phyloP scores from a whole-genome alignment of 2,113 vertebrate species.

The Lepisosteus osseus region DNA sequence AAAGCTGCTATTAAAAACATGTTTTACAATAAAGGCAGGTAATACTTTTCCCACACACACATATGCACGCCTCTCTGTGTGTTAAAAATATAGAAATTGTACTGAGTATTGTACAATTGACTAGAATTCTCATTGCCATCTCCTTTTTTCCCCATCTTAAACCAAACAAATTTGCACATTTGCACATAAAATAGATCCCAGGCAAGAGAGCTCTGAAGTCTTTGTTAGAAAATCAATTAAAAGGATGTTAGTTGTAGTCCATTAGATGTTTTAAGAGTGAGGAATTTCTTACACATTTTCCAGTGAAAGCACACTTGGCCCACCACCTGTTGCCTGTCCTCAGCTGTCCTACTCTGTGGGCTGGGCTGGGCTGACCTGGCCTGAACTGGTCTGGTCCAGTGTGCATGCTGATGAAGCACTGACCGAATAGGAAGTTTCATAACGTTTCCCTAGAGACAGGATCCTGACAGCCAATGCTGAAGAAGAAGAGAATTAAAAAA shows the following conservation, averaged over 20 bases:
- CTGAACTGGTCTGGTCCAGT: not conserved
- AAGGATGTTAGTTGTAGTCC: not conserved
- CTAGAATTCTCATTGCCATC: conserved; percentile 22
- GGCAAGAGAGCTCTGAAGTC: not conserved
- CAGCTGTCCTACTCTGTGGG: not conserved
- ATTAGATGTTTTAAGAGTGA: not conserved
- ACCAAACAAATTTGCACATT: conserved; percentile 31
- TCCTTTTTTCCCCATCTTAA: conserved; percentile 22
- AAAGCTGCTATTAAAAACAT: conserved; percentile 46
- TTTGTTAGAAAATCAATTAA: conserved; percentile 5
- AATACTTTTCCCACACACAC: conserved; percentile 1
- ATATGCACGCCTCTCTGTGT: conserved; percentile 11
- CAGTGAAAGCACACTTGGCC: not conserved
- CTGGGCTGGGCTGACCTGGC: not conserved
- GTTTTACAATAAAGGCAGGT: conserved; percentile 8
- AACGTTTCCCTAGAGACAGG: conserved; percentile 15
- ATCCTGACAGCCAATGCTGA: not conserved
- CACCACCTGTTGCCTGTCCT: not conserved
- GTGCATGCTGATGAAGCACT: not conserved
- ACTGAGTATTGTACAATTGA: not conserved
- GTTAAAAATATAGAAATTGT: conserved; percentile 4
- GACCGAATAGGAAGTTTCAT: not conserved
- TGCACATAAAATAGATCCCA: conserved; percentile 26
- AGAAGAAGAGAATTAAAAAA: not conserved
- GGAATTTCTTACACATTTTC: not conserved